Percentiles rank a stretch among this genome's conserved stretches.
These are phyloP conservation scores for Actias luna DNA, from an alignment of 2,888 invertebrate genomes.

Conservation along the genomic window DNA sequence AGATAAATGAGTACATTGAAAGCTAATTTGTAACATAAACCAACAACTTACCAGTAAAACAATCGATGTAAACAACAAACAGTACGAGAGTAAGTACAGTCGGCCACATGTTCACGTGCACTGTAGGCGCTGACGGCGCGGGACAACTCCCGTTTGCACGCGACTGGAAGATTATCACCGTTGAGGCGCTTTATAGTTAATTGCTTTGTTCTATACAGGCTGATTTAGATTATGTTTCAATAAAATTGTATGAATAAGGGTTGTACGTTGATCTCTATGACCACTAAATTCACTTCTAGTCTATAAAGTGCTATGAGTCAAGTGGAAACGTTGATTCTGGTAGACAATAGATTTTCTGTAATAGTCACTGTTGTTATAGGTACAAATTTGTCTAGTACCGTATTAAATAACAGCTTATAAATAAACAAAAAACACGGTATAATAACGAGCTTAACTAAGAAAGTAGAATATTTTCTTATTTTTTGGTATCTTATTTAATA, in stretches of 20 bases:
- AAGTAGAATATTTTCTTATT: no score
- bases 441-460: no score
- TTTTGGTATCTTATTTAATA: no score
- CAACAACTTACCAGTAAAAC: conserved; percentile 31
- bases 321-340: no score
- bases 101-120: conserved; percentile 28
- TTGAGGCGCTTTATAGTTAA: conserved; percentile 39
- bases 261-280: neutral
- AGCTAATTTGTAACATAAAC: neutral
- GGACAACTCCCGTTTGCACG: conserved; percentile 28
- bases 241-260: no score
- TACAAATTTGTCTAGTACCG: no score
- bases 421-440: no score
- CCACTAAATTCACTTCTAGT: neutral
- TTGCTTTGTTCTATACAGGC: conserved; percentile 36
- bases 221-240: conserved; percentile 25
- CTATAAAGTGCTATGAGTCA: neutral
- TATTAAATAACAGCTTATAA: no score
- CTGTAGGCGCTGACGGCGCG: conserved; percentile 18
- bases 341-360: no score
- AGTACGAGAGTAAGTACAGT: conserved; percentile 27
- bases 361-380: no score
- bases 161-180: conserved; percentile 34
- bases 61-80: conserved; percentile 22
- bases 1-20: neutral